Evolutionary conservation across 92 coral and sea anemone species (phyloP).

Genomic region (Zoanthus sociatus): DNA sequence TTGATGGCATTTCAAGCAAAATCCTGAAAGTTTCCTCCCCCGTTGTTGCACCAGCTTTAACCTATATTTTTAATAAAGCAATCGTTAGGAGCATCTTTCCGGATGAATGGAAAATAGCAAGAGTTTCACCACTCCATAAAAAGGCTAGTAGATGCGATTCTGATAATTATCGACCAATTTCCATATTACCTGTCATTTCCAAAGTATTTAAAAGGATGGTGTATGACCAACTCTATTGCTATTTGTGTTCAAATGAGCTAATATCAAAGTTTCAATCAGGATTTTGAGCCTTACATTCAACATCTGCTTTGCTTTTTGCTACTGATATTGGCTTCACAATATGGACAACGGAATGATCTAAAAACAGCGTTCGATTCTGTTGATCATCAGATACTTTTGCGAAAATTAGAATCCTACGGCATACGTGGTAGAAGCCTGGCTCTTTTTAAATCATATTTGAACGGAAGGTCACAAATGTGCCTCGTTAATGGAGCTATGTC

Average conservation of each 20-base stretch:
- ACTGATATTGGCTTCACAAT: too few relatives aligned
- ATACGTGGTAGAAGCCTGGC: too few relatives aligned
- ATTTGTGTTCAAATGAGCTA: slow-evolving; percentile 20
- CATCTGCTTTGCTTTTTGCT: too few relatives aligned
- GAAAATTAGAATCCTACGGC: not conserved
- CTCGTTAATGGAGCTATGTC: too few relatives aligned
- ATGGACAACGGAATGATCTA: slow-evolving; percentile 25
- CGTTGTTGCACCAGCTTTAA: slow-evolving; percentile 15
- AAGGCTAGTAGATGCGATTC: slow-evolving; percentile 25
- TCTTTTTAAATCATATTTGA: too few relatives aligned
- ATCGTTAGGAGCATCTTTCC: slow-evolving; percentile 26
- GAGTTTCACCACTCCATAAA: slow-evolving; percentile 22
- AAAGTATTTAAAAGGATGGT: slow-evolving; percentile 12
- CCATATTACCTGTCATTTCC: slow-evolving; percentile 23
- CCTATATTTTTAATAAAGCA: slow-evolving; percentile 14
- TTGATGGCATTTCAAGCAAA: not conserved
- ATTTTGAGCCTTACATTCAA: slow-evolving; percentile 1
- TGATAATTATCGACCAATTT: slow-evolving; percentile 41
- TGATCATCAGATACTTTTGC: slow-evolving; percentile 28
- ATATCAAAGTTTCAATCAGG: slow-evolving; percentile 26
- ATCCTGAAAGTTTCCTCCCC: slow-evolving; percentile 21
- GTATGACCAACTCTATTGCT: slow-evolving; percentile 4
- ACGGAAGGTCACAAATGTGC: too few relatives aligned
- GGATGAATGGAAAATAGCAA: slow-evolving; percentile 52
- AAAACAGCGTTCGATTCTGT: slow-evolving; percentile 46